Conservation (phyloP, 2,113 vertebrate genomes). For the Rhinopomastus cyanomelas region DNA sequence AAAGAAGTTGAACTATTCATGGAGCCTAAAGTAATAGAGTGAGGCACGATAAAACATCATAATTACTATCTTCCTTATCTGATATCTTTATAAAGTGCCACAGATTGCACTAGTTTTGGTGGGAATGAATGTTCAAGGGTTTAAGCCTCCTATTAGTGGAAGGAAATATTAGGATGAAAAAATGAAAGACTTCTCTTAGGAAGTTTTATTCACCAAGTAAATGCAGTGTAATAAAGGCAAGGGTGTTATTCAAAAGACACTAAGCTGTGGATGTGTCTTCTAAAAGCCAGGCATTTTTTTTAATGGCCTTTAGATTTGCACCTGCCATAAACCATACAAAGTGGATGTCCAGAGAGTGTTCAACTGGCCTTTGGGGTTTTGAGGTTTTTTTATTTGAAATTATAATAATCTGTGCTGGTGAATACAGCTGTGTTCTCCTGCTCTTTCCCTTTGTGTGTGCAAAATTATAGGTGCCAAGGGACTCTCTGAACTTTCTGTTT, state of each 20-base stretch:
- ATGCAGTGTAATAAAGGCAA: background rate
- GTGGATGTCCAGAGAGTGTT: background rate
- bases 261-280: background rate
- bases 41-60: background rate
- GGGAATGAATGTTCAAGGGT: background rate
- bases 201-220: background rate
- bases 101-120: background rate
- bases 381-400: background rate
- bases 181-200: background rate
- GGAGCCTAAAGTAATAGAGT: background rate
- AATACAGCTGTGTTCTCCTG: conserved; percentile 22
- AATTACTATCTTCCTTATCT: background rate
- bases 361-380: background rate
- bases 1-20: conserved; percentile 11
- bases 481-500: conserved; percentile 37
- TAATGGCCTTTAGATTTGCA: background rate
- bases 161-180: background rate
- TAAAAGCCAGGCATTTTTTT: background rate
- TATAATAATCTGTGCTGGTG: background rate
- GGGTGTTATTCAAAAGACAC: background rate
- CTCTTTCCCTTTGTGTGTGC: background rate
- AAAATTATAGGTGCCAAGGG: background rate
- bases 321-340: background rate
- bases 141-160: background rate
- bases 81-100: background rate